These are phyloP conservation scores for Betta splendens DNA, from an alignment of 2,797 vertebrate species.

Conservation along the genomic window DNA sequence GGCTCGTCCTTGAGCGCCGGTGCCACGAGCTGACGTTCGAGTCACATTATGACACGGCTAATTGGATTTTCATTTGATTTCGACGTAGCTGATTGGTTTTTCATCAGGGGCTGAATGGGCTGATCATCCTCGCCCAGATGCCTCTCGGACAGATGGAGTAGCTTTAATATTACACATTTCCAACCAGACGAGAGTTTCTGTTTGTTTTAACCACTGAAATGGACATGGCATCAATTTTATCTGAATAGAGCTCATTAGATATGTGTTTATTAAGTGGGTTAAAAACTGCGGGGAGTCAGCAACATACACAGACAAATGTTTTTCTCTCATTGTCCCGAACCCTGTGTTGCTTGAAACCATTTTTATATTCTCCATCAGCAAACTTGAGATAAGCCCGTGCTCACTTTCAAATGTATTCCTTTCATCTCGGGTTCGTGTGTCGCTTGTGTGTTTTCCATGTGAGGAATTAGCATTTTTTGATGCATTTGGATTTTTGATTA, in stretches of 20 bases:
- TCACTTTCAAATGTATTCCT: slow-evolving; percentile 37
- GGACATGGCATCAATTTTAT: slow-evolving; percentile 12
- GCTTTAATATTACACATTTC: slow-evolving; percentile 28
- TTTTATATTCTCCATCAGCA: slow-evolving; percentile 24
- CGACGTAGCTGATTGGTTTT: slow-evolving; percentile 42
- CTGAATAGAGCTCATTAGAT: slow-evolving; percentile 6
- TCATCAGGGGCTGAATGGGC: slow-evolving; percentile 37
- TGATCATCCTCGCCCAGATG: slow-evolving; percentile 24
- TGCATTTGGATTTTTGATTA: slow-evolving; percentile 46
- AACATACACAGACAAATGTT: slow-evolving; percentile 7
- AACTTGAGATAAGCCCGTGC: slow-evolving; percentile 23
- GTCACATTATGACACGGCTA: slow-evolving; percentile 43
- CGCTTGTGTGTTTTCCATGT: slow-evolving; percentile 15
- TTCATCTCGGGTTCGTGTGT: slow-evolving; percentile 32
- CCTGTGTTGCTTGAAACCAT: background rate
- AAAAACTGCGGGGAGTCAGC: slow-evolving; percentile 25
- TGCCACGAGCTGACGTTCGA: slow-evolving; percentile 26
- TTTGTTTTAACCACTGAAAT: slow-evolving; percentile 14
- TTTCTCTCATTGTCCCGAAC: slow-evolving; percentile 11
- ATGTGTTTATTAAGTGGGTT: background rate
- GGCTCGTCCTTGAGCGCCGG: slow-evolving; percentile 45
- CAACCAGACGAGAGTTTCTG: slow-evolving; percentile 4
- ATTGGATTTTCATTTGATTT: slow-evolving; percentile 62
- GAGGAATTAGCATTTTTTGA: slow-evolving; percentile 56
- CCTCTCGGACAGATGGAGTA: slow-evolving; percentile 47